Base-by-base conservation (phyloP, 1,140 invertebrate species). In the Phortica variegata region DNA sequence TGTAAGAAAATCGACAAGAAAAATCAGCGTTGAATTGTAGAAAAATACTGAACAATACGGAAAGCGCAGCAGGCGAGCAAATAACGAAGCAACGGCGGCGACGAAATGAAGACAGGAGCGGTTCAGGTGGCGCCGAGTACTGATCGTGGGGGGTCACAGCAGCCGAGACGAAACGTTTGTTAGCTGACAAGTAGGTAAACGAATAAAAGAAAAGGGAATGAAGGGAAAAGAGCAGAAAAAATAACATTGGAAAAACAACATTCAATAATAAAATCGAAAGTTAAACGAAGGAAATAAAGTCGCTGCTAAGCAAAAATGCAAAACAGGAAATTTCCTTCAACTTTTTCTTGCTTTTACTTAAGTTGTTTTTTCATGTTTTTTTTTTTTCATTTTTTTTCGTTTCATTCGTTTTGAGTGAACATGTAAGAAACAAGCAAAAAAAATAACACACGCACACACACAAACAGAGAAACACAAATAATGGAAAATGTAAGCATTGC, bases 211-310 rank as follows among this genome's bases (percentile, higher is more conserved):
- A 10, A 47, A 33, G 26, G 32, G 32, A 47, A 45, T 32, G n/a
- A 43, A 43, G n/a, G n/a, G n/a, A n/a, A n/a, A n/a, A 26, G 10
- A 26, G 10, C 23, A 26, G 10, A 26, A 26, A 26, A 26, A 26
- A 26, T 10, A 26, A 26, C 5, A 26, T 26, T n/a, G n/a, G n/a
- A 26, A 26, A 5, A 10, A 6, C 10, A 26, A 26, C 23, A 6
- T 26, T 5, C 23, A 26, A 26, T 26, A 32, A 51, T 47, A 65
- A 49, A 68, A 68, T 63, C 54, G 57, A 69, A 68, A 66, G 63
- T 63, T 53, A 36, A 47, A 54, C 47, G 52, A 51, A 48, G 65
- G 63, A 68, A 68, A 68, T 68, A 60, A 58, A 68, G 41, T 58
- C 32, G 39, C 5, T 26, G 54, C 15, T 38, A 9, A 15, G 12